Evolutionary conservation across 2,888 invertebrate genomes (phyloP).

Genomic region (Amiota mariae): DNA sequence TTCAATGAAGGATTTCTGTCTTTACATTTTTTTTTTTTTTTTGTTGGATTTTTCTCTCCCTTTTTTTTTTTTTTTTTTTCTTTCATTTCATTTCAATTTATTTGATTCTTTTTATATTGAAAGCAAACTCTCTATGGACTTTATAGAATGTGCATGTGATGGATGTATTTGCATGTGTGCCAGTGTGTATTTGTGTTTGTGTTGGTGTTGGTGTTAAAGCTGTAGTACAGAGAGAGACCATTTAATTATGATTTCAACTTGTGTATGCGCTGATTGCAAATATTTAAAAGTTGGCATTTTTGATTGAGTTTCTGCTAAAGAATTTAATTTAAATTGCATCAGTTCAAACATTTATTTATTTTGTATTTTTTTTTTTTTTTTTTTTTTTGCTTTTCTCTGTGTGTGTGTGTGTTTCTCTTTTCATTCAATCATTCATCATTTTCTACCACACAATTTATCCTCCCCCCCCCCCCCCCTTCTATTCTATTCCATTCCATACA

Average conservation of each 20-base stretch:
- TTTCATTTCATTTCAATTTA: background rate
- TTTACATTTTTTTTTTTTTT: too few species aligned
- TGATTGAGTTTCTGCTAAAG: slow-evolving; percentile 45
- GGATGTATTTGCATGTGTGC: too few species aligned
- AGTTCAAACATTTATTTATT: slow-evolving; percentile 38
- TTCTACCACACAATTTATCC: too few species aligned
- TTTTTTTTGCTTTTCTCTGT: background rate
- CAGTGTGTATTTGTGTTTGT: background rate
- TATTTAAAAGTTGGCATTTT: slow-evolving; percentile 35
- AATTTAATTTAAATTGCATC: slow-evolving; percentile 8
- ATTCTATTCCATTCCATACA: too few species aligned
- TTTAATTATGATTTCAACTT: slow-evolving; percentile 40
- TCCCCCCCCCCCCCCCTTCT: too few species aligned
- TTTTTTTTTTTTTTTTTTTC: too few species aligned
- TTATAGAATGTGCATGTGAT: too few species aligned
- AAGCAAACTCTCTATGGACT: background rate
- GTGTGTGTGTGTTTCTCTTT: background rate
- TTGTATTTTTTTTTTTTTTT: slow-evolving; percentile 46
- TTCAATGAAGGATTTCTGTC: too few species aligned
- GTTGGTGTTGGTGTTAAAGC: background rate
- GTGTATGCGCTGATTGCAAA: slow-evolving; percentile 35
- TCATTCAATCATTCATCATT: too few species aligned
- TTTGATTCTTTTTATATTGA: slow-evolving; percentile 10
- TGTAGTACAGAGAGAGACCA: background rate
- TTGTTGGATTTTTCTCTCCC: too few species aligned